Conservation (phyloP, 2,888 invertebrate species). For the Synergus gifuensis region DNA sequence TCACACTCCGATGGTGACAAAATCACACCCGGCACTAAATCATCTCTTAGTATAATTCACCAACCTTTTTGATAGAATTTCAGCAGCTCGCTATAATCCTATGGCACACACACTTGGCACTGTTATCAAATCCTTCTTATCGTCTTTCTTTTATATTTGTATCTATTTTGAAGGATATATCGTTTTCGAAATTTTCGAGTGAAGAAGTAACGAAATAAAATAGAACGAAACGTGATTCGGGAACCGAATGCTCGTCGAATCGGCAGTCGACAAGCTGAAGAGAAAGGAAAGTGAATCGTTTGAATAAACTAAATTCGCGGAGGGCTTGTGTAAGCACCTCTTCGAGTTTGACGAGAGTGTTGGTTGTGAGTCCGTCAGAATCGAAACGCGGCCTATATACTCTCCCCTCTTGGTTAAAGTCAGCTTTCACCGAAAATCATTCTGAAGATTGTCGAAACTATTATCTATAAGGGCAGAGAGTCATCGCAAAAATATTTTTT, state of each 20-base stretch:
- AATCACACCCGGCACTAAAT: slow-evolving; percentile 47
- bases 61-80: slow-evolving; percentile 58
- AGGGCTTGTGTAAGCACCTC: slow-evolving; percentile 57
- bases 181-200: background rate
- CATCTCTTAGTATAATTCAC: slow-evolving; percentile 53
- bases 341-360: slow-evolving; percentile 67
- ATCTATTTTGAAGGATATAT: background rate
- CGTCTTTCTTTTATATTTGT: background rate
- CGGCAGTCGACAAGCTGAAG: background rate
- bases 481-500: background rate
- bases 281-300: background rate
- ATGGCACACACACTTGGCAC: slow-evolving; percentile 75
- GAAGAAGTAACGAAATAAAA: background rate
- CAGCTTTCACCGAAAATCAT: slow-evolving; percentile 74
- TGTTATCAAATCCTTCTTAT: slow-evolving; percentile 54
- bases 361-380: slow-evolving; percentile 73
- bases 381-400: slow-evolving; percentile 75
- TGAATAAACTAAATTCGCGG: slow-evolving; percentile 44
- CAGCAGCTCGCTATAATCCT: slow-evolving; percentile 61
- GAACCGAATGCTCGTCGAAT: background rate
- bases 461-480: background rate
- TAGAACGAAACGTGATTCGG: background rate
- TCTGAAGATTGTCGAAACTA: slow-evolving; percentile 22
- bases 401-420: slow-evolving; percentile 70
- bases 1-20: slow-evolving; percentile 43